Evolutionary conservation across 2,888 invertebrate genomes (phyloP), one percentile per base, ranked within the genome.

Genomic region (Gandaritis pyraliata): DNA sequence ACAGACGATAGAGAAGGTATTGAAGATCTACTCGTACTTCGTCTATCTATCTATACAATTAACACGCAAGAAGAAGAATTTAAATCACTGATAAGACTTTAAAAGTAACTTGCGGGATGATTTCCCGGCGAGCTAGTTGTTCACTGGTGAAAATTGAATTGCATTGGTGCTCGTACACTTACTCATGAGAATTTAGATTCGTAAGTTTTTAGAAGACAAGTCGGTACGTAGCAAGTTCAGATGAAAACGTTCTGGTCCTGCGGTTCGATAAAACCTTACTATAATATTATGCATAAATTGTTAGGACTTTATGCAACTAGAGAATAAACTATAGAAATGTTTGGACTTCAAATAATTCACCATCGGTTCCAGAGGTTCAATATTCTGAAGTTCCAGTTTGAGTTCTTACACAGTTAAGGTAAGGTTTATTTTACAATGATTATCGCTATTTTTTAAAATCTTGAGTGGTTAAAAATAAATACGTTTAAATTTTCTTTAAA

Each of bases 21-120:
- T n/a, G n/a, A n/a, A n/a, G n/a, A n/a, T n/a, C n/a, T n/a, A n/a
- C n/a, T n/a, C n/a, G n/a, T n/a, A n/a, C n/a, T n/a, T n/a, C n/a
- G n/a, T n/a, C n/a, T n/a, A n/a, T n/a, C n/a, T n/a, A n/a, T n/a
- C n/a, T n/a, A n/a, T n/a, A n/a, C n/a, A n/a, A n/a, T n/a, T n/a
- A n/a, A n/a, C n/a, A n/a, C n/a, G n/a, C n/a, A n/a, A n/a, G n/a
- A n/a, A n/a, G n/a, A n/a, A n/a, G n/a, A n/a, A 90, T 90, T 90
- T 89, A 86, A 83, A 83, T 79, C 78, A 81, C 82, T 76, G 76
- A 81, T 82, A 82, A 82, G 83, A 81, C 82, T 81, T 83, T 72
- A 72, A 68, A 69, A 52, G 46, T 51, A 62, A 78, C 72, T 72
- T 53, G 81, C 68, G 60, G 64, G 7, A 11, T 13, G 38, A 3